Percentiles rank a stretch among this genome's conserved stretches.
phyloP scores from a whole-genome alignment of 2,888 invertebrate species.

The Neoitamus cyanurus region DNA sequence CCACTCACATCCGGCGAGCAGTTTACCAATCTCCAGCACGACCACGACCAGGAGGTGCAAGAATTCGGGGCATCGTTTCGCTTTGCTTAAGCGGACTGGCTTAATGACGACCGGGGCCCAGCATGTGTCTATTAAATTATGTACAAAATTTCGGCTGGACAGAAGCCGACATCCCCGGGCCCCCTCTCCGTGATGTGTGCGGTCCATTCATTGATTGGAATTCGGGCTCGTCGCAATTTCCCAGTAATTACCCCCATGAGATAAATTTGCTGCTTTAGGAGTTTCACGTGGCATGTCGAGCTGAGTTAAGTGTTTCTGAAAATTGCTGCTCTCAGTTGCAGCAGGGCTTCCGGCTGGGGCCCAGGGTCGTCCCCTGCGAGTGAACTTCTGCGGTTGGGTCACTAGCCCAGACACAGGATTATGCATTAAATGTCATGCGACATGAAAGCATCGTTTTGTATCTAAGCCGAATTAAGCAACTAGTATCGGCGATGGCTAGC shows the following conservation, averaged over 20 bases:
- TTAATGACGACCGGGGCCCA: background rate
- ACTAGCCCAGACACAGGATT: background rate
- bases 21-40: background rate
- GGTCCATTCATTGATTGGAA: conserved; percentile 10
- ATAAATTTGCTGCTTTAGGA: conserved; percentile 13
- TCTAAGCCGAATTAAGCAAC: background rate
- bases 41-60: background rate
- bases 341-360: background rate
- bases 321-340: conserved; percentile 3
- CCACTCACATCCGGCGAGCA: background rate
- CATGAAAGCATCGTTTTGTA: background rate
- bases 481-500: background rate
- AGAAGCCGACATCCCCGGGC: background rate
- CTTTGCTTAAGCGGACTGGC: background rate
- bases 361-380: background rate
- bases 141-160: background rate
- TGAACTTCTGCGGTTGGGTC: background rate
- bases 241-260: conserved; percentile 3
- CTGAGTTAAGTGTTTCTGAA: background rate
- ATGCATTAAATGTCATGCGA: background rate
- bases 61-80: background rate
- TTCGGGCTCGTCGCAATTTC: conserved; percentile 8
- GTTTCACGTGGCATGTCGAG: background rate
- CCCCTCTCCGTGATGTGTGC: background rate
- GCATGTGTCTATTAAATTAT: background rate